Evolutionary conservation across 2,888 invertebrate species (phyloP).

Genomic region (Drosophila neutralis): DNA sequence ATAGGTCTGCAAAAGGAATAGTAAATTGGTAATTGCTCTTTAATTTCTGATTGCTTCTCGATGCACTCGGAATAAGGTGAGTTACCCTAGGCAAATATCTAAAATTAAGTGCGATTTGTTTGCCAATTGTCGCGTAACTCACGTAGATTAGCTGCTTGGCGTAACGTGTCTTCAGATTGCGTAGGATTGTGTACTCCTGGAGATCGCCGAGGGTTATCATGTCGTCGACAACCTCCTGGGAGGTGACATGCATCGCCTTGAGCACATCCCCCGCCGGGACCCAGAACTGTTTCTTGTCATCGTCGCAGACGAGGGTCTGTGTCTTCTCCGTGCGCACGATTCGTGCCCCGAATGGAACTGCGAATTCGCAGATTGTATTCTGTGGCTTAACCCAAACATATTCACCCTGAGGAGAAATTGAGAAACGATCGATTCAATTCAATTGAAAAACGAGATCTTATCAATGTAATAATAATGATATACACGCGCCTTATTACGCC

Average conservation of each 20-base stretch:
- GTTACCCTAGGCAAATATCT: neutral
- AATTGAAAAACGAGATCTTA: constrained; percentile 18
- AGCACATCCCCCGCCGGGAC: constrained; percentile 87
- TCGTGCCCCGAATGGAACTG: constrained; percentile 93
- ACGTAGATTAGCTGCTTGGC: constrained; percentile 96
- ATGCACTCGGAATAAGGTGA: neutral
- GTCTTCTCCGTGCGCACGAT: constrained; percentile 91
- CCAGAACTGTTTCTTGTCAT: constrained; percentile 91
- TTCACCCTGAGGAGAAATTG: constrained; percentile 88
- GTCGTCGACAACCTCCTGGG: constrained; percentile 94
- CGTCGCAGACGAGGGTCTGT: constrained; percentile 91
- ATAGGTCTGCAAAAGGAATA: constrained; percentile 90
- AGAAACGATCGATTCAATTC: constrained; percentile 1
- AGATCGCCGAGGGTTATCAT: constrained; percentile 98
- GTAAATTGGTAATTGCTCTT: neutral
- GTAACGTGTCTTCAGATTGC: constrained; percentile 96
- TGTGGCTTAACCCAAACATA: constrained; percentile 95
- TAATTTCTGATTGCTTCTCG: neutral
- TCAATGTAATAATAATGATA: constrained; percentile 32
- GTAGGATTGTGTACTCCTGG: constrained; percentile 96
- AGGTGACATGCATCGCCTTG: constrained; percentile 91
- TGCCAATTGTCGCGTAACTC: constrained; percentile 83
- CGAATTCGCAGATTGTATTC: constrained; percentile 89
- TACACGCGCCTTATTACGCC: constrained; percentile 41
- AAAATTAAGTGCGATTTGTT: neutral